Evolutionary conservation across 2,797 vertebrate species (phyloP), one percentile per base, ranked within the genome.

Genomic region (Molossus molossus): DNA sequence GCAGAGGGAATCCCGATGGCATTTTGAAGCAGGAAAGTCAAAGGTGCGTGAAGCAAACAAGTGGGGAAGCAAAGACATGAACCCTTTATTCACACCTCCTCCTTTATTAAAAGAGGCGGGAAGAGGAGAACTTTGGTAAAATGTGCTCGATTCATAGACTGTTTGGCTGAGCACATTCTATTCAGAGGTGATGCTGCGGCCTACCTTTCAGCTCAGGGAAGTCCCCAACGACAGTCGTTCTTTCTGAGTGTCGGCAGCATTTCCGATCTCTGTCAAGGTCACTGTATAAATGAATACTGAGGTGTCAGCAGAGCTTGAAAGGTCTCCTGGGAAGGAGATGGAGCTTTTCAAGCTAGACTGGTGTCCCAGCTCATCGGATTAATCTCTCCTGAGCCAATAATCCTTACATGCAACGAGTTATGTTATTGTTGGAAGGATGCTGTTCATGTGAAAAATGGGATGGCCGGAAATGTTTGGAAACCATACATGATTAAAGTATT

Each of bases 401-500:
- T 58, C 23, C 58, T 37, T 33, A 27, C 48, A n/a, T 0, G 9
- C 64, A 62, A 90, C 6, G 53, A 72, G 45, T 40, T 73, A 33
- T 27, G 4, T 70, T 92, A 88, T 65, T 79, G 53, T 72, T 64
- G 53, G 80, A 72, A 84, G 69, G 14, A 72, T 13, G 5, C 4
- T 75, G 17, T 48, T 89, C 29, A 6, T 72, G 21, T 60, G 60
- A 80, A 67, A 88, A 91, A 64, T 72, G 37, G 53, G 79, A 87
- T 33, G 50, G 57, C 48, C 67, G 67, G 84, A 96, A 94, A 83
- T 0, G 2, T 87, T 77, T 94, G 55, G 27, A 94, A 92, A 48
- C 40, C 37, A 87, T 90, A 88, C 79, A 86, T 88, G 60, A 94
- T 92, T 83, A 83, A 70, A 93, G 73, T 64, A 53, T 73, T 86